A percentile compares a stretch with the other conserved stretches of the same genome.
These are phyloP conservation scores for Seira sanloemensis DNA, from an alignment of 2,888 invertebrate genomes.

Conservation along the genomic window DNA sequence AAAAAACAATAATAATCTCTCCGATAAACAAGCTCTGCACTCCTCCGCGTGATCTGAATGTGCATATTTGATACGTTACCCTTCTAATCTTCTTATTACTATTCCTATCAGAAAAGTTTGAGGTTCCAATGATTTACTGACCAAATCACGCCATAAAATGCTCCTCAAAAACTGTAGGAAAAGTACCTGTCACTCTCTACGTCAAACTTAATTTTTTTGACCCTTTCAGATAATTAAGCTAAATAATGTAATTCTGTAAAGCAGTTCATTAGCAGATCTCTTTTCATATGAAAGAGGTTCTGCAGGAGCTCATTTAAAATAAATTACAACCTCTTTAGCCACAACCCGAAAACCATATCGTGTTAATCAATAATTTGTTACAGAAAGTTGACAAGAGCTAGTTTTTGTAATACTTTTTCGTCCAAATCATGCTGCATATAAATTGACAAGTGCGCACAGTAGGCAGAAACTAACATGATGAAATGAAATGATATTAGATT, in stretches of 20 bases:
- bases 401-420: too few relatives aligned
- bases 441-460: too few relatives aligned
- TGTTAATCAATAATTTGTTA: too few relatives aligned
- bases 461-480: too few relatives aligned
- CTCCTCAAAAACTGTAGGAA: not conserved
- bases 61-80: constrained; percentile 5
- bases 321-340: not conserved
- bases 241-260: too few relatives aligned
- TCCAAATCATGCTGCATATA: too few relatives aligned
- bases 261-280: too few relatives aligned
- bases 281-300: too few relatives aligned
- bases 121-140: not conserved
- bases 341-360: too few relatives aligned
- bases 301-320: too few relatives aligned
- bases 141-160: not conserved
- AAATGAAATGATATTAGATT: too few relatives aligned
- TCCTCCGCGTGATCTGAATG: constrained; percentile 38
- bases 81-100: not conserved
- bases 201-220: not conserved
- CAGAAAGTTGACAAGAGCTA: too few relatives aligned
- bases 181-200: not conserved
- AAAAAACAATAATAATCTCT: not conserved
- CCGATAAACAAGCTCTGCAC: not conserved
- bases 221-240: not conserved
- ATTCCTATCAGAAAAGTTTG: not conserved